phyloP scores from a whole-genome alignment of 2,113 vertebrate genomes.

The Oncorhynchus masou region DNA sequence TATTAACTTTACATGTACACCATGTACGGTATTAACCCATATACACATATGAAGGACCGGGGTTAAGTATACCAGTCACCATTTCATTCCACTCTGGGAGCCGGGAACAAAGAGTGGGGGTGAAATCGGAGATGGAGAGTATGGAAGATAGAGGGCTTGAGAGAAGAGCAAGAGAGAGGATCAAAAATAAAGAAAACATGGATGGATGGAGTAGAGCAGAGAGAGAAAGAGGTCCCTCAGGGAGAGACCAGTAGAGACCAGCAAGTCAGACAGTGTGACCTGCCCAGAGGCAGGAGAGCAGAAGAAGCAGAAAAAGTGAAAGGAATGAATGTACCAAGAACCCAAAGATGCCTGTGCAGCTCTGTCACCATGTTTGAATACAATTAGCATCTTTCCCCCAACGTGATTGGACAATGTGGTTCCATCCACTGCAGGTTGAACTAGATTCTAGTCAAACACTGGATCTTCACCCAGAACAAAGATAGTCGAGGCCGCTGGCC shows the following conservation, averaged over 20 bases:
- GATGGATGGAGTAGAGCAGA: background rate
- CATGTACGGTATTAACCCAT: slow-evolving; percentile 40
- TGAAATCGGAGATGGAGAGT: background rate
- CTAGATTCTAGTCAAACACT: background rate
- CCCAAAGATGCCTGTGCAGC: background rate
- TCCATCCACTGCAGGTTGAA: background rate
- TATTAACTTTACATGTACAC: slow-evolving; percentile 45
- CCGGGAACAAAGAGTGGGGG: slow-evolving; percentile 8
- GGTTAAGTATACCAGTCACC: slow-evolving; percentile 5
- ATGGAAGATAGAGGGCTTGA: background rate
- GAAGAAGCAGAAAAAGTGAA: background rate
- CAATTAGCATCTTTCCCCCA: background rate
- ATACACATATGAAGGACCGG: slow-evolving; percentile 42
- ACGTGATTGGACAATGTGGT: background rate
- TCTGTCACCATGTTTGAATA: background rate
- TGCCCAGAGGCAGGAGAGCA: background rate
- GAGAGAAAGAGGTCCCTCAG: background rate
- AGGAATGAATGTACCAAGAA: background rate
- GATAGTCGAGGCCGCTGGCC: background rate
- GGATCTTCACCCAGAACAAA: background rate
- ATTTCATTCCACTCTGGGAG: slow-evolving; percentile 10
- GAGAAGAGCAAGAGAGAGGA: background rate
- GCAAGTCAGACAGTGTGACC: background rate
- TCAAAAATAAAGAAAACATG: too few relatives aligned
- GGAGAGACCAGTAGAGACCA: background rate